Conservation (phyloP, 2,113 vertebrate genomes). For the Pyxicephalus adspersus region DNA sequence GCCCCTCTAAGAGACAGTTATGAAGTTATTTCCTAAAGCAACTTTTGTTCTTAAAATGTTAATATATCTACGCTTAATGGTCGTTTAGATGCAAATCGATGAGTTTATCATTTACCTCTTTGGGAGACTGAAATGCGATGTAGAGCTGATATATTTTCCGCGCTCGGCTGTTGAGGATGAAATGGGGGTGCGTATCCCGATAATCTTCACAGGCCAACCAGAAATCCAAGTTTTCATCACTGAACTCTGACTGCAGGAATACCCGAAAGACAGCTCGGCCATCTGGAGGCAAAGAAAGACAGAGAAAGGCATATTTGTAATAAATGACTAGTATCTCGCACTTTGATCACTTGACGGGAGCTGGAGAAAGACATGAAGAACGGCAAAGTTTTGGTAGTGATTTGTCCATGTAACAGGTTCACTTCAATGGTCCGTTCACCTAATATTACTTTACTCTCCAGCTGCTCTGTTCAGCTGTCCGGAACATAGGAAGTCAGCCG, state of each 20-base stretch:
- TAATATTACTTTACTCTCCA: too few species aligned
- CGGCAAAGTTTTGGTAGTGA: too few species aligned
- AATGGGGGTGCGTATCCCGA: constrained; percentile 95
- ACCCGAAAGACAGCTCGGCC: constrained; percentile 93
- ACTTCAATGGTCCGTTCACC: too few species aligned
- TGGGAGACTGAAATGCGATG: constrained; percentile 96
- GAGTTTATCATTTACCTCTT: constrained; percentile 82
- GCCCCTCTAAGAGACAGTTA: too few species aligned
- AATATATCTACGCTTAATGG: too few species aligned
- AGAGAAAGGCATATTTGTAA: background rate
- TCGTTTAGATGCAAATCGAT: too few species aligned
- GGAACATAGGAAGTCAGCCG: too few species aligned
- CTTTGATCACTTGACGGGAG: background rate
- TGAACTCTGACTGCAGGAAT: constrained; percentile 96
- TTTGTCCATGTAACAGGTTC: too few species aligned
- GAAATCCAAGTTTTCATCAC: constrained; percentile 98
- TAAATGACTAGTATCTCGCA: too few species aligned
- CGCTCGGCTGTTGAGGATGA: constrained; percentile 95
- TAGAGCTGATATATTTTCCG: constrained; percentile 96
- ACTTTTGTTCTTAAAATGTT: too few species aligned
- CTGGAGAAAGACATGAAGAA: background rate
- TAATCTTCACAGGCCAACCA: constrained; percentile 98
- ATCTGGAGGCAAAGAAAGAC: constrained; percentile 69
- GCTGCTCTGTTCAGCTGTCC: too few species aligned
- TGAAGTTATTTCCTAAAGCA: too few species aligned